A percentile compares a stretch with the other conserved stretches of the same genome.
These are phyloP conservation scores for Xenopus laevis DNA, from an alignment of 2,113 vertebrate species.

Conservation along the genomic window DNA sequence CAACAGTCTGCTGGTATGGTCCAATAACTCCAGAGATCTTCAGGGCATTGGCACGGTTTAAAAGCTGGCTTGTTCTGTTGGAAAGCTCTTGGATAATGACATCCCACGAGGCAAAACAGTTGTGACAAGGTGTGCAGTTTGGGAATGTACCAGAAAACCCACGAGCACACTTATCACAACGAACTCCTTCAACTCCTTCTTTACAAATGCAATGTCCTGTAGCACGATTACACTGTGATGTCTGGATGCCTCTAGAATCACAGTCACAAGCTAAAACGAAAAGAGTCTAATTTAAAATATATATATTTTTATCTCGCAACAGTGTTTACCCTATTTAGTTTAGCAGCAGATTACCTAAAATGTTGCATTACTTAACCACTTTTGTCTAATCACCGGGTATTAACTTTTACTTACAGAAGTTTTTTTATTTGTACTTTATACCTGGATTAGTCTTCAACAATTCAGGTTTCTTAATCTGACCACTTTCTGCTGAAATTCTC, in stretches of 20 bases:
- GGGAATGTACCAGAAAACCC: constrained; percentile 88
- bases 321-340: too few species aligned
- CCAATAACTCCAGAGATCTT: constrained; percentile 82
- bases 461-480: too few species aligned
- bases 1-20: constrained; percentile 77
- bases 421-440: too few species aligned
- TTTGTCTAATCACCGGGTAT: too few species aligned
- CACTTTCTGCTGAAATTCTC: too few species aligned
- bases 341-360: too few species aligned
- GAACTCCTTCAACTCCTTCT: constrained; percentile 77
- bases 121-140: constrained; percentile 82
- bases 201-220: constrained; percentile 81
- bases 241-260: constrained; percentile 75
- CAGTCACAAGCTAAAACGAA: constrained; percentile 82
- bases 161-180: constrained; percentile 83
- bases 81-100: constrained; percentile 74
- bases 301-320: too few species aligned
- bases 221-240: constrained; percentile 78
- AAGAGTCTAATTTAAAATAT: neutral
- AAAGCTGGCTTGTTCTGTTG: constrained; percentile 83
- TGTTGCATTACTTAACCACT: too few species aligned
- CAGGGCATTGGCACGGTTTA: constrained; percentile 81
- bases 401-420: too few species aligned
- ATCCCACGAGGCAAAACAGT: constrained; percentile 92
- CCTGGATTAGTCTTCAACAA: too few species aligned